These are phyloP conservation scores for Labeo rohita DNA, from an alignment of 2,113 vertebrate species.

Conservation along the genomic window DNA sequence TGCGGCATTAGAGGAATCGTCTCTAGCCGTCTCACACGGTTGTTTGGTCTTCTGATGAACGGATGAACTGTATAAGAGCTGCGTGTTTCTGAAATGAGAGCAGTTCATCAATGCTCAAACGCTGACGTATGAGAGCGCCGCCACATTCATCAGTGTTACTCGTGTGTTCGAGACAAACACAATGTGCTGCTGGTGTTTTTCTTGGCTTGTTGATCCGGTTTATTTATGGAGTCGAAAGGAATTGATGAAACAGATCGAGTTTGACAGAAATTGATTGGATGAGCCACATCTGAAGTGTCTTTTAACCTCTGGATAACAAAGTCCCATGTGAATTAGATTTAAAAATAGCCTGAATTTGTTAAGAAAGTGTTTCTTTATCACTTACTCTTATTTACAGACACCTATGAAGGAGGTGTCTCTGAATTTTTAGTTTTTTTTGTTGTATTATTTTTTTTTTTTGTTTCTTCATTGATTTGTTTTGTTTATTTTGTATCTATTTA, in stretches of 20 bases:
- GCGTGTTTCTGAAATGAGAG: not conserved
- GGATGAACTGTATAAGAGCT: not conserved
- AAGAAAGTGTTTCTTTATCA: not conserved
- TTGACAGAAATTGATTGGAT: not conserved
- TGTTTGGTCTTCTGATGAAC: not conserved
- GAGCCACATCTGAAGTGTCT: not conserved
- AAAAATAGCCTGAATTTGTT: not conserved
- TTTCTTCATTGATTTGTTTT: no score
- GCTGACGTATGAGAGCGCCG: not conserved
- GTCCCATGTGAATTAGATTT: not conserved
- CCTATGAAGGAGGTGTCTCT: not conserved
- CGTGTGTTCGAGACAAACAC: not conserved
- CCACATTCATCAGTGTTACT: slow-evolving; percentile 8
- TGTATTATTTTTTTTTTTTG: no score
- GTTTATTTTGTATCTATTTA: no score
- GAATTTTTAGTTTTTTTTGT: no score
- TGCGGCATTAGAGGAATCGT: slow-evolving; percentile 17
- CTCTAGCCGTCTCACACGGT: not conserved
- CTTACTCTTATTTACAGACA: not conserved
- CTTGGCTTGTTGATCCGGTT: not conserved
- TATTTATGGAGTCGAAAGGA: not conserved
- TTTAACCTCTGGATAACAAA: not conserved
- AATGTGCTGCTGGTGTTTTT: not conserved
- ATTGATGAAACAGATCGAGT: not conserved
- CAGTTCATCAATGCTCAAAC: not conserved